Evolutionary conservation across 2,113 vertebrate species (phyloP).

Genomic region (Puma concolor): DNA sequence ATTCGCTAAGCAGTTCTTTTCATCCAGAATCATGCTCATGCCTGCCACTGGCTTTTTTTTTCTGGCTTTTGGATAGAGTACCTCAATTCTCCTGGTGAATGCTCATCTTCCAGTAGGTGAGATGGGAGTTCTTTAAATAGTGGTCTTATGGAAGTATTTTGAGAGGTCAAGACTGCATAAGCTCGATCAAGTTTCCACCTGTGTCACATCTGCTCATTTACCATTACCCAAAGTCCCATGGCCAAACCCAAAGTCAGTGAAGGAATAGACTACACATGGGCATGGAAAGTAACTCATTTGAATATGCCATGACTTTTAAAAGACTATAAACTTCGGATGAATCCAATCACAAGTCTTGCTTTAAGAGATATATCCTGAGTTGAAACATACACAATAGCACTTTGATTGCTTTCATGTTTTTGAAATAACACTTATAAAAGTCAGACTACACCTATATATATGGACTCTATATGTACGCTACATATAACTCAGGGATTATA

Average conservation of each 20-base stretch:
- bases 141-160: not conserved
- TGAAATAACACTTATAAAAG: not conserved
- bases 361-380: not conserved
- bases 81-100: not conserved
- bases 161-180: not conserved
- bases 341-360: not conserved
- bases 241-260: not conserved
- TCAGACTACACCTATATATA: not conserved
- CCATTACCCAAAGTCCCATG: not conserved
- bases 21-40: not conserved
- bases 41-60: not conserved
- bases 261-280: not conserved
- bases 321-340: not conserved
- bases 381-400: not conserved
- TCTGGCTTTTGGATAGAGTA: not conserved
- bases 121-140: not conserved
- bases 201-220: not conserved
- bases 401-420: not conserved
- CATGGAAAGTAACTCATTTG: not conserved
- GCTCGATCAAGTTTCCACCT: not conserved
- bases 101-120: not conserved
- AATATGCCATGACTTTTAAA: not conserved
- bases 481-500: not conserved
- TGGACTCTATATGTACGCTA: not conserved
- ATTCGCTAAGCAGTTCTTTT: not conserved